Percentiles rank a stretch among this genome's conserved stretches.
Evolutionary conservation across 2,113 vertebrate genomes (phyloP).

Genomic region (Oxygymnocypris stewartii): DNA sequence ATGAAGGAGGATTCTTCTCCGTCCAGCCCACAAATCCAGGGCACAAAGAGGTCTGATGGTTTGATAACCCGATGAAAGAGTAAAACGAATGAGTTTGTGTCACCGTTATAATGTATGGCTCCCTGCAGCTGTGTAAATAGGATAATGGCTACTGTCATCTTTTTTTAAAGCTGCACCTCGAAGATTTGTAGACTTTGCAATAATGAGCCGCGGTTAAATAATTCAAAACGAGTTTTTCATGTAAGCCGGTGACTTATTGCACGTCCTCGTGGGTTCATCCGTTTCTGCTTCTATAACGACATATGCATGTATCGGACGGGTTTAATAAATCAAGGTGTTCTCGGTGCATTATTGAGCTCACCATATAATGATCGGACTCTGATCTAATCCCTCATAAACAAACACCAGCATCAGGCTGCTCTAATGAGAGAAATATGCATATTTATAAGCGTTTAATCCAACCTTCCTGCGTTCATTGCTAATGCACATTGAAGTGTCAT

Average conservation of each 20-base stretch:
- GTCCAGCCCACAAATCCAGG: constrained; percentile 10
- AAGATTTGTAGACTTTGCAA: constrained; percentile 49
- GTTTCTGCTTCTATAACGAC: constrained; percentile 17
- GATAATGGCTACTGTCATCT: constrained; percentile 50
- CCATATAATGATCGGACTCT: not conserved
- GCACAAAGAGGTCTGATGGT: constrained; percentile 38
- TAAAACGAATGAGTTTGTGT: constrained; percentile 50
- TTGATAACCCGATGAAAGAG: constrained; percentile 56
- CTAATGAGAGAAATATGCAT: constrained; percentile 17
- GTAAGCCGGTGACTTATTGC: constrained; percentile 23
- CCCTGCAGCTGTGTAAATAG: constrained; percentile 60
- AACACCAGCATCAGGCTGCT: not conserved
- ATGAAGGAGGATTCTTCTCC: not conserved
- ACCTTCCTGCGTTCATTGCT: not conserved
- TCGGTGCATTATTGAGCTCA: not conserved
- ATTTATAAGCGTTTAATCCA: not conserved
- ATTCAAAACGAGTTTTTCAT: constrained; percentile 42
- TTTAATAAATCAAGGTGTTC: not conserved
- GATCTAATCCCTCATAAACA: constrained; percentile 24
- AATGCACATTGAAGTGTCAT: constrained; percentile 29
- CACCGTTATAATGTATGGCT: constrained; percentile 48
- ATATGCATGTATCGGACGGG: not conserved
- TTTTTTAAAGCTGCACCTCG: constrained; percentile 14
- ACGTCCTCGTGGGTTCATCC: not conserved
- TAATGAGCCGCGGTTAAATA: constrained; percentile 50